Conservation (phyloP, 1,140 invertebrate genomes). For the Drosophila orena region DNA sequence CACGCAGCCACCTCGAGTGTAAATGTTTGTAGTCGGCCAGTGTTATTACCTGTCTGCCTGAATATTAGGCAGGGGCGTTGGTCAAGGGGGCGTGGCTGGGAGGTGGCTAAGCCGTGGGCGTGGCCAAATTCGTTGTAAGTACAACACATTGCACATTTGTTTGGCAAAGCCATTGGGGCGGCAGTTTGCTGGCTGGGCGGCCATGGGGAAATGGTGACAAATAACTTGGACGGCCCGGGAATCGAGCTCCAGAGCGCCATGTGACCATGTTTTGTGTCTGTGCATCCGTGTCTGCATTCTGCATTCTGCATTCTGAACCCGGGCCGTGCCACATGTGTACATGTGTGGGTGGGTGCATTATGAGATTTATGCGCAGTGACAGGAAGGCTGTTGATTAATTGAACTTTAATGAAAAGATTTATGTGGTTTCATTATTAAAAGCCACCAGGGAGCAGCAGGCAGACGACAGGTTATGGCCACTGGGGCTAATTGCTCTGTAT, state of each 20-base stretch:
- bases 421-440: constrained; percentile 77
- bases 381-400: constrained; percentile 78
- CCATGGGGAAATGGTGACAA: constrained; percentile 54
- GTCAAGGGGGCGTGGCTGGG: constrained; percentile 2
- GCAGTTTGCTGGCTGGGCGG: neutral
- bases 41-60: constrained; percentile 65
- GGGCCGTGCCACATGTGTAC: constrained; percentile 18
- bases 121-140: constrained; percentile 75
- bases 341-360: constrained; percentile 45
- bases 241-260: constrained; percentile 4
- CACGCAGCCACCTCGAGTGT: constrained; percentile 43
- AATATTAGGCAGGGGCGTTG: constrained; percentile 15
- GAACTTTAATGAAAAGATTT: constrained; percentile 83
- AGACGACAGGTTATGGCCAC: constrained; percentile 34
- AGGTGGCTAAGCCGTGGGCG: constrained; percentile 49
- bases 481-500: constrained; percentile 65
- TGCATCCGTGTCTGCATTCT: constrained; percentile 42
- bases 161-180: constrained; percentile 25
- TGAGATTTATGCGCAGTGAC: constrained; percentile 75
- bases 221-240: constrained; percentile 51
- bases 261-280: constrained; percentile 18
- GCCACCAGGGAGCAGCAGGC: constrained; percentile 19
- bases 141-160: constrained; percentile 75
- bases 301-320: constrained; percentile 13
- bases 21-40: constrained; percentile 45